These are phyloP conservation scores for Spisula subtruncata DNA, from an alignment of 2,888 invertebrate species.

Conservation along the genomic window DNA sequence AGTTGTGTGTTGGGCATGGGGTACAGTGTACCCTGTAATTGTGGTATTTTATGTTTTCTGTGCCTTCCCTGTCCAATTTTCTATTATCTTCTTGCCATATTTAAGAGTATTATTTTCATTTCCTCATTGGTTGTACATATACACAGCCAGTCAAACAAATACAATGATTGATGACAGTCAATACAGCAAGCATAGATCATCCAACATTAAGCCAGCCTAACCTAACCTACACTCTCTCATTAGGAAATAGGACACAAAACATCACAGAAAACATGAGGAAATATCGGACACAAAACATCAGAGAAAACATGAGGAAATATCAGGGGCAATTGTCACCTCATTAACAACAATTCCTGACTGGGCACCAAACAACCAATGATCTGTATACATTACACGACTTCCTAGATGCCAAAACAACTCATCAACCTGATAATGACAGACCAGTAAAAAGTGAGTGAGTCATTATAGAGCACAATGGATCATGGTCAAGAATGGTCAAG, in stretches of 20 bases:
- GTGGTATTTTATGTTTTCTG: no score
- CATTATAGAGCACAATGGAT: not conserved
- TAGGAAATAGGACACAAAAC: not conserved
- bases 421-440: not conserved
- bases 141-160: no score
- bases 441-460: not conserved
- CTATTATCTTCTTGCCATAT: no score
- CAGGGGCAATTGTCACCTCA: not conserved
- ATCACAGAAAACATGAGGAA: not conserved
- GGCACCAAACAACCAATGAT: not conserved
- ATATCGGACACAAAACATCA: not conserved
- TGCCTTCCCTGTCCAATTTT: no score
- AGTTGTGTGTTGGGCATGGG: no score
- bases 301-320: not conserved
- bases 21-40: no score
- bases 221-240: not conserved
- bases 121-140: no score
- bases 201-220: not conserved
- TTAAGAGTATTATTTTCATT: no score
- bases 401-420: not conserved
- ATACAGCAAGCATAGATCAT: no score
- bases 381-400: not conserved
- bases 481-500: not conserved
- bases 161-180: no score
- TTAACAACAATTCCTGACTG: not conserved